These are phyloP conservation scores for Archocentrus centrarchus DNA, from an alignment of 2,113 vertebrate species.

Conservation along the genomic window DNA sequence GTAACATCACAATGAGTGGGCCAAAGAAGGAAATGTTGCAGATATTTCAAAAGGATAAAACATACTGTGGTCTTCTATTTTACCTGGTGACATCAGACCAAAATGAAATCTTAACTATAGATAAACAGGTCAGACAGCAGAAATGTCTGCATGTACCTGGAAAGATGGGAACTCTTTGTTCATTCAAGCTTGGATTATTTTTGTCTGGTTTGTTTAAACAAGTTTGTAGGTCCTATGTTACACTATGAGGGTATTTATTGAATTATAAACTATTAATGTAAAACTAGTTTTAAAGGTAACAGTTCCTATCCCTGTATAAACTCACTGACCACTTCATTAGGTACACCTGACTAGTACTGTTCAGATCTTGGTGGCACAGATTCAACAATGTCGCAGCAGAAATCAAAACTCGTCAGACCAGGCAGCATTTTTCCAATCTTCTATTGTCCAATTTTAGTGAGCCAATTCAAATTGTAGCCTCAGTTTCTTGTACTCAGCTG, in stretches of 20 bases:
- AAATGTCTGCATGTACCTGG: background rate
- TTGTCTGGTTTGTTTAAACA: background rate
- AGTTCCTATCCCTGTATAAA: background rate
- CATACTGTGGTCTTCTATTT: fast-evolving
- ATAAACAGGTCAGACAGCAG: background rate
- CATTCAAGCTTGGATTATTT: background rate
- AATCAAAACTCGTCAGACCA: background rate
- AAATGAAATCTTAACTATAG: background rate
- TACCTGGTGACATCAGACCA: background rate
- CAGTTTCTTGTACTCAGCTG: too few relatives aligned
- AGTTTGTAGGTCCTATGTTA: background rate
- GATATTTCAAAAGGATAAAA: background rate
- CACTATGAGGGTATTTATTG: too few relatives aligned
- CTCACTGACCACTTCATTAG: background rate
- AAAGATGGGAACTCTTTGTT: background rate
- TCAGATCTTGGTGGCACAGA: background rate
- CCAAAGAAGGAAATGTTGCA: background rate
- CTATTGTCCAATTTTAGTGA: background rate
- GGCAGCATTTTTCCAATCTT: background rate
- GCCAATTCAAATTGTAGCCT: background rate
- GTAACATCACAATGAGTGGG: background rate
- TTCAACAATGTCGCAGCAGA: background rate
- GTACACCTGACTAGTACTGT: background rate
- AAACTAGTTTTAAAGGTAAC: background rate
- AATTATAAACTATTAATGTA: too few relatives aligned